phyloP scores from a whole-genome alignment of 2,797 vertebrate genomes.

The Ispidina picta region DNA sequence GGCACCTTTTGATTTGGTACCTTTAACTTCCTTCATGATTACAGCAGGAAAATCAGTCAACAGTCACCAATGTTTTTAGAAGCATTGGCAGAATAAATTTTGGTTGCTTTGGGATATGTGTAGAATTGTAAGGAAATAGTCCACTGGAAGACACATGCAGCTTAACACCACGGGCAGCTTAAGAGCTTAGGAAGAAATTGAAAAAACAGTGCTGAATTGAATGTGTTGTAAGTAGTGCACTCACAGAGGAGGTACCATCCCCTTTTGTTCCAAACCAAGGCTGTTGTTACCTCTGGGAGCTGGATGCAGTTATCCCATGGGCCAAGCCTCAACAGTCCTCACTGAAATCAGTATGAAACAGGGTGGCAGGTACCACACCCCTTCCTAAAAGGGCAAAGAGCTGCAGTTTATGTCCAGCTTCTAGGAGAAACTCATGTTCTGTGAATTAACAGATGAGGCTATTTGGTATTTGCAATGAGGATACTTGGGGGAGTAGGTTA shows the following conservation, averaged over 20 bases:
- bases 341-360: background rate
- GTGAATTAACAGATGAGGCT: background rate
- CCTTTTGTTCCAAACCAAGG: background rate
- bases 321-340: background rate
- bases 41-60: background rate
- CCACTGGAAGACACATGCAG: background rate
- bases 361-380: background rate
- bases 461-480: background rate
- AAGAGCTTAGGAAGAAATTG: background rate
- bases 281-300: background rate
- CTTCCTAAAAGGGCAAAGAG: background rate
- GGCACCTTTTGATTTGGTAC: background rate
- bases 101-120: background rate
- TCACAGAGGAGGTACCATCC: background rate
- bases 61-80: background rate
- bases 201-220: background rate
- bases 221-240: background rate
- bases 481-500: background rate
- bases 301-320: background rate
- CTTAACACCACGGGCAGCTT: background rate
- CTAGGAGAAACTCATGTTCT: background rate
- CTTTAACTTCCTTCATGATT: background rate
- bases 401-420: background rate
- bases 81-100: background rate
- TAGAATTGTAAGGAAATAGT: background rate